Evolutionary conservation across 2,113 vertebrate species (phyloP), one percentile per base, ranked within the genome.

Genomic region (Campylomormyrus numenius): DNA sequence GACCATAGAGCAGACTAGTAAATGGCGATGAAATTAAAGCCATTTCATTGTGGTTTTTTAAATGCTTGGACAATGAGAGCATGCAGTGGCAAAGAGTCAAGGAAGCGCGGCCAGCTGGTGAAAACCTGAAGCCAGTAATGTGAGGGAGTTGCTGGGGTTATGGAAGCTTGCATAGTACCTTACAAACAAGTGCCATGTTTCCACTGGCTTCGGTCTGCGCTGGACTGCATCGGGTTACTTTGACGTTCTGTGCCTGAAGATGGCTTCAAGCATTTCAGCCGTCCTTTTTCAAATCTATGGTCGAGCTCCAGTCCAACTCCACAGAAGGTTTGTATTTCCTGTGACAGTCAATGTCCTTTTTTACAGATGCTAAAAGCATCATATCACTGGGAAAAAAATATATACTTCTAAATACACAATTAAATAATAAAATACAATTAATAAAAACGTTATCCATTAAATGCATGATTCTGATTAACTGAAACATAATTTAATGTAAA

Each of bases 61-160:
- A 95, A 95, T 95, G 93, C 90, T 95, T 96, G 92, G 91, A 95
- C 92, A 93, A 92, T 95, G 95, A 91, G 94, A 96, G 93, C 74
- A 92, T 92, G 91, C 92, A 93, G 94, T 95, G 96, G 94, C 93
- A 91, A 89, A 62, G 90, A 94, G 92, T 94, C 95, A 96, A 95
- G 93, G 93, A 91, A 95, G 94, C 95, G 91, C 93, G 91, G 90
- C 94, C 80, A 90, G 92, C 85, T 92, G 95, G 93, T 93, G 91
- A 91, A 95, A 95, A 94, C 90, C 89, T 87, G 89, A 85, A 93
- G 88, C 19, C 52, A 91, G 89, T 91, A 45, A 1, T 91, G 87
- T 91, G 92, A 53, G 48, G 87, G 90, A 92, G 70, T 90, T 89
- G 86, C 91, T 92, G 58, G 48, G 88, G 89, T 93, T 80, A 91